Evolutionary conservation across 2,888 invertebrate genomes (phyloP).

Genomic region (Mimumesa dahlbomi): DNA sequence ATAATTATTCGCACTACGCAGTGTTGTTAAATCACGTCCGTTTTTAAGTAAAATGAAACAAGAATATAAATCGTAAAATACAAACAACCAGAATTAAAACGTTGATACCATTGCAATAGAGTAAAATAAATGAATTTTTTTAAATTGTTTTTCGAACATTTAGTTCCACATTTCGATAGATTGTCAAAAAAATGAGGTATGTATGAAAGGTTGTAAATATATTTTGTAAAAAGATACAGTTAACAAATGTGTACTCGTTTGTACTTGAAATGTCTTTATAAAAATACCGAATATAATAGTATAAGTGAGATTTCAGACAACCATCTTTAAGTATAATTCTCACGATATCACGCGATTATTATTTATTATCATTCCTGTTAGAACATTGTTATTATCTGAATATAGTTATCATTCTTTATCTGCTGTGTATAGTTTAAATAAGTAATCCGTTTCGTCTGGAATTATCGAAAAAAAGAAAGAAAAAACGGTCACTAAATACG

Average conservation of each 20-base stretch:
- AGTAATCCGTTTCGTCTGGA: slow-evolving; percentile 43
- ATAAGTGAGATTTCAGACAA: slow-evolving; percentile 26
- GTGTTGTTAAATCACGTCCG: slow-evolving; percentile 37
- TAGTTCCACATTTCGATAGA: too few relatives aligned
- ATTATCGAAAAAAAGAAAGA: slow-evolving; percentile 12
- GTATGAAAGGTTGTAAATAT: slow-evolving; percentile 55
- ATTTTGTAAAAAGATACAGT: slow-evolving; percentile 48
- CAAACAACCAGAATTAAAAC: not conserved
- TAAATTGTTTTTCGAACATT: too few relatives aligned
- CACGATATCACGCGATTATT: slow-evolving; percentile 47
- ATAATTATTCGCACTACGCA: slow-evolving; percentile 22
- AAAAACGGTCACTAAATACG: slow-evolving; percentile 54
- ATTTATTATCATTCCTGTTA: slow-evolving; percentile 62
- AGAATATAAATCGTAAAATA: slow-evolving; percentile 7
- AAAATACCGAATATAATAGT: slow-evolving; percentile 26
- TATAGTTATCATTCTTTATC: slow-evolving; percentile 48
- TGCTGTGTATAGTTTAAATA: slow-evolving; percentile 38
- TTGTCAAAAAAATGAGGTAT: slow-evolving; percentile 22
- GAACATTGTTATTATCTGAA: slow-evolving; percentile 46
- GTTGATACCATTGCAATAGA: not conserved
- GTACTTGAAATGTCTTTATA: slow-evolving; percentile 43
- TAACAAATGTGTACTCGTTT: slow-evolving; percentile 39
- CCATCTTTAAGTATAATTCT: slow-evolving; percentile 40
- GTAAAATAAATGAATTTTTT: not conserved
- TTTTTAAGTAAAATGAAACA: slow-evolving; percentile 18